phyloP scores from a whole-genome alignment of 2,888 invertebrate genomes.

The Galerucella pusilla region DNA sequence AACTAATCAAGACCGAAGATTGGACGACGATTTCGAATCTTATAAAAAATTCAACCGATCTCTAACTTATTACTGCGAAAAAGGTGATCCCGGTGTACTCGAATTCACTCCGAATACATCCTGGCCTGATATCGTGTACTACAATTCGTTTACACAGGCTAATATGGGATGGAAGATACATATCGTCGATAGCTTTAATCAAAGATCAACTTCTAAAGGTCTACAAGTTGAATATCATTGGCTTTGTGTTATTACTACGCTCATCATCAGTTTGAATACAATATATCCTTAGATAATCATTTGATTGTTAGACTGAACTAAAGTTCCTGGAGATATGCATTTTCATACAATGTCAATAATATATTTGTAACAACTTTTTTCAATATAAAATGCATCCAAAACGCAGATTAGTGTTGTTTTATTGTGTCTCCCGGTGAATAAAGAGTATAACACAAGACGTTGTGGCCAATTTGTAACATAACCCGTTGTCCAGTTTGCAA shows the following conservation, averaged over 20 bases:
- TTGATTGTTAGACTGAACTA: neutral
- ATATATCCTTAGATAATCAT: neutral
- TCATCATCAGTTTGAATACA: neutral
- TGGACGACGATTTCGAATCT: slow-evolving; percentile 80
- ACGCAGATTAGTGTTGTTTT: neutral
- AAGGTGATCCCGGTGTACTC: slow-evolving; percentile 78
- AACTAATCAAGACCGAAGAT: slow-evolving; percentile 75
- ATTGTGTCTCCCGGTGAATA: too few relatives aligned
- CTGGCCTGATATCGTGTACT: slow-evolving; percentile 93
- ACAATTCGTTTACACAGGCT: slow-evolving; percentile 91
- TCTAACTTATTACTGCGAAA: slow-evolving; percentile 76
- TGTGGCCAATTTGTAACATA: too few relatives aligned
- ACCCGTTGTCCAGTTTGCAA: too few relatives aligned
- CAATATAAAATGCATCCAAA: neutral
- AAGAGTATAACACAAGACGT: too few relatives aligned
- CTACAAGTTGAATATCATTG: neutral
- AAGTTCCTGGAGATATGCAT: neutral
- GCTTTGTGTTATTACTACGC: neutral
- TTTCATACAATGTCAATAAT: too few relatives aligned
- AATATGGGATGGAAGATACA: slow-evolving; percentile 97
- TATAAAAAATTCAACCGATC: slow-evolving; percentile 89
- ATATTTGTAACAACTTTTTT: neutral
- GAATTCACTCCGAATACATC: slow-evolving; percentile 87
- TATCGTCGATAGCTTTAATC: slow-evolving; percentile 82
- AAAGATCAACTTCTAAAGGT: slow-evolving; percentile 39